phyloP scores from a whole-genome alignment of 1,140 invertebrate species.

The Bombus vancouverensis region DNA sequence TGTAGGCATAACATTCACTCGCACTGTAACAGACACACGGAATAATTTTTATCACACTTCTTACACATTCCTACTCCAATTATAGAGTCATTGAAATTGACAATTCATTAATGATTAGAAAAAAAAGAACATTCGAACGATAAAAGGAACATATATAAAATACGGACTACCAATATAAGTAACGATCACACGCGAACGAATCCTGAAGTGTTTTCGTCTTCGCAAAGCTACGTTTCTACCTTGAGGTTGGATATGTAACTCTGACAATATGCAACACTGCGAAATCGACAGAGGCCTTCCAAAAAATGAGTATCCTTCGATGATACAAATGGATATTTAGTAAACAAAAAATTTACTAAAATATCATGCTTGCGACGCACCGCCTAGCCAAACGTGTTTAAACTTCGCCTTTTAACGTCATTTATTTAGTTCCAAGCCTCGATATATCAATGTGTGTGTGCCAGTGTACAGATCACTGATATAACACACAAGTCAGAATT shows the following conservation, averaged over 20 bases:
- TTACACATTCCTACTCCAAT: conserved; percentile 24
- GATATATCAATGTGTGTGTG: neutral
- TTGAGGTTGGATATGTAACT: neutral
- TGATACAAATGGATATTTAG: neutral
- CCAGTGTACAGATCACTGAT: neutral
- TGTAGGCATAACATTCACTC: conserved; percentile 28
- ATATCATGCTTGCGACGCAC: neutral
- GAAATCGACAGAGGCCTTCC: neutral
- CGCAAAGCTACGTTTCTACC: conserved; percentile 4
- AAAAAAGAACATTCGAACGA: conserved; percentile 51
- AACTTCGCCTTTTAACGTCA: no score
- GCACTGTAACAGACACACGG: neutral
- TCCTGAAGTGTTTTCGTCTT: conserved; percentile 36
- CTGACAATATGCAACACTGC: neutral
- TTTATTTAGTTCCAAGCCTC: no score
- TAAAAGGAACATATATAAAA: conserved; percentile 67
- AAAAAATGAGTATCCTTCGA: neutral
- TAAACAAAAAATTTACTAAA: neutral
- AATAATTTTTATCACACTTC: conserved; percentile 43
- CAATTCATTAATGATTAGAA: conserved; percentile 18
- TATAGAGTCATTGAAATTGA: conserved; percentile 45
- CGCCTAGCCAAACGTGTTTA: no score
- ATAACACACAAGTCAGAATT: neutral
- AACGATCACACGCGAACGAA: conserved; percentile 59
- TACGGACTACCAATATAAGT: conserved; percentile 63